phyloP scores from a whole-genome alignment of 2,113 vertebrate species.

The Ovibos moschatus region DNA sequence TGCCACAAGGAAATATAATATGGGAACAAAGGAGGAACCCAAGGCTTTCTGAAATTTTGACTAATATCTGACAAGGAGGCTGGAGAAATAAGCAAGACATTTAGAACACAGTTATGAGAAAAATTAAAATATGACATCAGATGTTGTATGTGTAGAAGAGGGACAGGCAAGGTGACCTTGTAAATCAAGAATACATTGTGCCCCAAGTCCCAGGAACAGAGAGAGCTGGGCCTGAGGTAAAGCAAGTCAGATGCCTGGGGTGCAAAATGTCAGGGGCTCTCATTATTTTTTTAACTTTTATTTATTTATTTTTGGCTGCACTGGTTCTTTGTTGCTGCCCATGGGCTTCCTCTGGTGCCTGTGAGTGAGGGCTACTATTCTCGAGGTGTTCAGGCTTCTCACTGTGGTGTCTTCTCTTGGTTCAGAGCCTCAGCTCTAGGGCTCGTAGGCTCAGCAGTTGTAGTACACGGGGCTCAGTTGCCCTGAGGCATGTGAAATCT shows the following conservation, averaged over 20 bases:
- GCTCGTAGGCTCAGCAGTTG: not conserved
- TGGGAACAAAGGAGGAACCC: constrained; percentile 31
- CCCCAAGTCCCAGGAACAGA: not conserved
- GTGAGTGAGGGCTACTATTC: not conserved
- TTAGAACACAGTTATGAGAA: not conserved
- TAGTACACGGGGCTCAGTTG: not conserved
- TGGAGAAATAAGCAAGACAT: not conserved
- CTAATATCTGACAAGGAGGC: not conserved
- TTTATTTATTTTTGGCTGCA: not conserved
- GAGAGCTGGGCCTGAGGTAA: not conserved
- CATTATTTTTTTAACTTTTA: not conserved
- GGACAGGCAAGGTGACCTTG: not conserved
- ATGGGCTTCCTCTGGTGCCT: not conserved
- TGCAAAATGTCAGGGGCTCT: not conserved
- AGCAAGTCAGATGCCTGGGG: not conserved
- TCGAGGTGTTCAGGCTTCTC: not conserved
- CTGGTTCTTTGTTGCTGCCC: not conserved
- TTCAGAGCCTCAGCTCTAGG: not conserved
- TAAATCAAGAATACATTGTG: not conserved
- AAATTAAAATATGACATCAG: constrained; percentile 20
- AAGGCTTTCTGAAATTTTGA: constrained; percentile 38
- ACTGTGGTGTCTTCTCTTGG: not conserved
- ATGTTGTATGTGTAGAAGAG: not conserved
- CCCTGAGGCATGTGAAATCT: not conserved
- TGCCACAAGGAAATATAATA: constrained; percentile 30